A percentile compares a stretch with the other conserved stretches of the same genome.
These are phyloP conservation scores for Leucophenga varia DNA, from an alignment of 1,140 invertebrate species.

Conservation along the genomic window DNA sequence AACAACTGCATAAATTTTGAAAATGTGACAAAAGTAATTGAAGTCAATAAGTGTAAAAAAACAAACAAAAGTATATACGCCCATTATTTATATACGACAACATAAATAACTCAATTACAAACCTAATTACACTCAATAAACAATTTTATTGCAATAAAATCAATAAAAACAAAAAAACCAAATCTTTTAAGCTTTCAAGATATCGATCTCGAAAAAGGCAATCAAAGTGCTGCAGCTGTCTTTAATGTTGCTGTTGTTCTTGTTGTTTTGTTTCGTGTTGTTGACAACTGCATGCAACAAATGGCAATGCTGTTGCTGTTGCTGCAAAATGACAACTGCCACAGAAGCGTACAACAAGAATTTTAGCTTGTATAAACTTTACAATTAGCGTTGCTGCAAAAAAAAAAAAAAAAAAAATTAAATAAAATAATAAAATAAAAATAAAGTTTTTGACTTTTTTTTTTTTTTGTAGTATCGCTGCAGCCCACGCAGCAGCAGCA, in stretches of 20 bases:
- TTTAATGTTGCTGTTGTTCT: conserved; percentile 2
- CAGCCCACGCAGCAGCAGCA: too few relatives aligned
- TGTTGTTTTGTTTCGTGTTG: conserved; percentile 16
- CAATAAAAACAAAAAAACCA: conserved; percentile 12
- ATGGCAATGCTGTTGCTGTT: conserved; percentile 16
- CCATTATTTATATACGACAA: background rate
- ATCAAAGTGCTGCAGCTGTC: conserved; percentile 26
- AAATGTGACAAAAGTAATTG: background rate
- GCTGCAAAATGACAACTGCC: conserved; percentile 33
- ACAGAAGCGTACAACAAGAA: background rate
- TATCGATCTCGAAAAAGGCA: conserved; percentile 19
- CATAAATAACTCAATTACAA: conserved; percentile 48
- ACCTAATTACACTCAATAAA: conserved; percentile 45
- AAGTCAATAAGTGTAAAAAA: background rate
- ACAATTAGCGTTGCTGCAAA: conserved; percentile 12
- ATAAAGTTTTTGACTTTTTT: conserved; percentile 43
- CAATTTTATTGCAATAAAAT: conserved; percentile 41
- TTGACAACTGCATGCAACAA: conserved; percentile 43
- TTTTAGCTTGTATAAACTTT: background rate
- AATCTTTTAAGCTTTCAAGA: conserved; percentile 11
- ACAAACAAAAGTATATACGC: background rate
- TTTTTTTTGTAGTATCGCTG: too few relatives aligned
- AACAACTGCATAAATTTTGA: background rate
- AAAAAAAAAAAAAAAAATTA: conserved; percentile 27
- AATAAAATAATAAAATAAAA: background rate